Percentiles rank a stretch among this genome's conserved stretches.
These are phyloP conservation scores for Typhlichthys eigenmanni DNA, from an alignment of 2,797 vertebrate species.

Conservation along the genomic window DNA sequence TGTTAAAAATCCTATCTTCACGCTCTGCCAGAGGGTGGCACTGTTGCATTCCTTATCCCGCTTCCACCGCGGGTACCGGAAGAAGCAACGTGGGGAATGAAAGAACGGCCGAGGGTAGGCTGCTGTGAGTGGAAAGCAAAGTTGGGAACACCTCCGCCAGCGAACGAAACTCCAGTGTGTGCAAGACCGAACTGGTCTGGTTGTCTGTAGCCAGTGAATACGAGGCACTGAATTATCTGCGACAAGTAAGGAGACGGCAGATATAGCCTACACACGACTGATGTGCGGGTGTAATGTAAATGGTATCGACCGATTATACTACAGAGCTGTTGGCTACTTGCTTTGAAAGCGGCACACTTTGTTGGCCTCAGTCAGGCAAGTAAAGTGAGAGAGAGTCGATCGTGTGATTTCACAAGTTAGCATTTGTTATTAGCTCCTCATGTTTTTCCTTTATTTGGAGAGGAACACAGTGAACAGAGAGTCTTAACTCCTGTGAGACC, in stretches of 20 bases:
- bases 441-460: slow-evolving; percentile 16
- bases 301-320: not conserved
- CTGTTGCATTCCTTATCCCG: slow-evolving; percentile 56
- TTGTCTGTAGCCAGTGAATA: slow-evolving; percentile 34
- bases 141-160: slow-evolving; percentile 45
- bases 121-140: slow-evolving; percentile 45
- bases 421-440: slow-evolving; percentile 29
- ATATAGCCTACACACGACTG: slow-evolving; percentile 14
- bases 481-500: slow-evolving; percentile 20
- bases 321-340: slow-evolving; percentile 1
- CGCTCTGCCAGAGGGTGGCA: slow-evolving; percentile 65
- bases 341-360: slow-evolving; percentile 47
- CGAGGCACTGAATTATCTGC: not conserved
- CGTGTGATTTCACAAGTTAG: slow-evolving; percentile 14
- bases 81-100: slow-evolving; percentile 29
- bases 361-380: not conserved
- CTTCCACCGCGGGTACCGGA: slow-evolving; percentile 52
- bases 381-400: slow-evolving; percentile 11
- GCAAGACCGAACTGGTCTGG: slow-evolving; percentile 34
- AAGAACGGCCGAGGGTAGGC: not conserved
- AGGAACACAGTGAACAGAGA: slow-evolving; percentile 46
- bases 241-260: slow-evolving; percentile 14
- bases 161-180: slow-evolving; percentile 46
- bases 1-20: not conserved
- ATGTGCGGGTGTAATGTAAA: slow-evolving; percentile 3